These are phyloP conservation scores for Cariama cristata DNA, from an alignment of 2,113 vertebrate genomes.

Conservation along the genomic window DNA sequence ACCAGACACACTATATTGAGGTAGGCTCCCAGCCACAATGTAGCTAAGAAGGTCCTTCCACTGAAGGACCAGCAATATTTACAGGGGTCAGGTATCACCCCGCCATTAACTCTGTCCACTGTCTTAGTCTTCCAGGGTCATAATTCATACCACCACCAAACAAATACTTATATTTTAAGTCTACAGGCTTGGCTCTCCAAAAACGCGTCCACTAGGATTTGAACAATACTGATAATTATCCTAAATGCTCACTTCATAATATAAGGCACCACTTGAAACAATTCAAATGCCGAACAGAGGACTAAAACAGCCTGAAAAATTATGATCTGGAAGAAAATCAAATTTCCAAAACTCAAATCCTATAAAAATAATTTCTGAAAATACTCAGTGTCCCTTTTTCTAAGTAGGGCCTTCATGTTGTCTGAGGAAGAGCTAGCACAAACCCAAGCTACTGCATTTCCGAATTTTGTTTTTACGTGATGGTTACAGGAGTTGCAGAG, in stretches of 20 bases:
- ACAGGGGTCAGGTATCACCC: neutral
- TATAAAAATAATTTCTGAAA: neutral
- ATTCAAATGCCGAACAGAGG: neutral
- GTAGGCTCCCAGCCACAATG: neutral
- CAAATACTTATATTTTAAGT: neutral
- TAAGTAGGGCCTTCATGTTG: neutral
- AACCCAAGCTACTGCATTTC: neutral
- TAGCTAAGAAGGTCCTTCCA: neutral
- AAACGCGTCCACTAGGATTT: fast-evolving
- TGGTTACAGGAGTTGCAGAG: neutral
- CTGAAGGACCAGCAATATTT: neutral
- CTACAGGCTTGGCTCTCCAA: neutral
- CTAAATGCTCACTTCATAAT: neutral
- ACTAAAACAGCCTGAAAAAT: neutral
- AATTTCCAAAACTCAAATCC: neutral
- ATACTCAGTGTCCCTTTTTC: neutral
- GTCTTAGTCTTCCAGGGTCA: neutral
- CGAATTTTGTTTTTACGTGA: neutral
- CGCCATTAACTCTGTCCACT: neutral
- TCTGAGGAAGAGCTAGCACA: neutral
- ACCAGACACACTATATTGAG: neutral
- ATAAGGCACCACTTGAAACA: neutral
- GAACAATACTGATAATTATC: neutral
- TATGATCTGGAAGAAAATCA: neutral
- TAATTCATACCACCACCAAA: neutral